phyloP scores from a whole-genome alignment of 1,140 invertebrate species.

The Metaphire vulgaris region DNA sequence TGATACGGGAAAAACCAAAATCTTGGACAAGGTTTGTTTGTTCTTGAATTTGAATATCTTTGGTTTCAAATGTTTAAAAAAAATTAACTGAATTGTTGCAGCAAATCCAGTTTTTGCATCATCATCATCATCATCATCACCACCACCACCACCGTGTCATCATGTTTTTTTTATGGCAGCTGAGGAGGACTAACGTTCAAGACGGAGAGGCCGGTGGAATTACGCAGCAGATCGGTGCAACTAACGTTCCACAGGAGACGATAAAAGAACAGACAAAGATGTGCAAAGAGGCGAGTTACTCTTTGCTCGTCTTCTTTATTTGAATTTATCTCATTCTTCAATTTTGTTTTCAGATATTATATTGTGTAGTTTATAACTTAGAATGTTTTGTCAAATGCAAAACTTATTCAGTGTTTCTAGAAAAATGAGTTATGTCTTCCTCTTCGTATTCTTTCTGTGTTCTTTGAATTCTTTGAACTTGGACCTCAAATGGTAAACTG shows the following conservation, averaged over 20 bases:
- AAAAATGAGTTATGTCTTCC: too few species aligned
- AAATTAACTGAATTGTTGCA: too few species aligned
- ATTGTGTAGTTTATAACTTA: too few species aligned
- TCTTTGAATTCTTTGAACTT: too few species aligned
- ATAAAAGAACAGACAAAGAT: slow-evolving; percentile 90
- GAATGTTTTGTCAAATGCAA: too few species aligned
- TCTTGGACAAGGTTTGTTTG: slow-evolving; percentile 74
- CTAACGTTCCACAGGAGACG: slow-evolving; percentile 94
- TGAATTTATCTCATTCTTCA: too few species aligned
- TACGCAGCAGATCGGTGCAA: slow-evolving; percentile 99
- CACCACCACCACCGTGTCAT: not conserved
- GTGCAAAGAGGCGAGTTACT: slow-evolving; percentile 73
- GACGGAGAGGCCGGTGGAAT: slow-evolving; percentile 99
- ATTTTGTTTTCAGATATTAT: too few species aligned
- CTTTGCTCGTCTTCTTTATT: too few species aligned
- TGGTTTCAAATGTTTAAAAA: slow-evolving; percentile 18
- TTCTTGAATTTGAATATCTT: slow-evolving; percentile 20
- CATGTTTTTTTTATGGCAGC: slow-evolving; percentile 37
- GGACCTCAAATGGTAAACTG: too few species aligned
- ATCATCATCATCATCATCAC: not conserved
- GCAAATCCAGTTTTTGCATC: not conserved
- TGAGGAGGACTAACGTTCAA: slow-evolving; percentile 65
- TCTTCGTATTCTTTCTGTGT: too few species aligned
- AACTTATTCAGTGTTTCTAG: too few species aligned
- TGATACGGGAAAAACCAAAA: slow-evolving; percentile 99